These are phyloP conservation scores for Anaspis maculata DNA, from an alignment of 2,888 invertebrate species.

Conservation along the genomic window DNA sequence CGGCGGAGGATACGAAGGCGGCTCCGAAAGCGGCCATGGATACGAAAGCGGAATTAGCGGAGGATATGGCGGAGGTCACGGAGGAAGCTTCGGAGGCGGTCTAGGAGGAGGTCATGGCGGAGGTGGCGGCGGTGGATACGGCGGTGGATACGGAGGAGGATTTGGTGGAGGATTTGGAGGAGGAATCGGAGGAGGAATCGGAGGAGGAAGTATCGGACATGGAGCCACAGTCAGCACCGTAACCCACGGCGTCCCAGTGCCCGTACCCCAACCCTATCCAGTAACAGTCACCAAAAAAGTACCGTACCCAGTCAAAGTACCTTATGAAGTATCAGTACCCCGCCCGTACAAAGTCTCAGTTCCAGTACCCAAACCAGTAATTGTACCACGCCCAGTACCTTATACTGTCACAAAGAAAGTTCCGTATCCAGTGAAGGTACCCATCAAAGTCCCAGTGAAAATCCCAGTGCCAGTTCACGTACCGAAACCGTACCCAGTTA, in stretches of 20 bases:
- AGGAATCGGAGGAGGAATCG: conserved; percentile 12
- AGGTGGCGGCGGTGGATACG: conserved; percentile 15
- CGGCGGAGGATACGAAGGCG: background rate
- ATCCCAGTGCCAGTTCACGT: conserved; percentile 43
- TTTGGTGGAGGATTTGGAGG: conserved; percentile 14
- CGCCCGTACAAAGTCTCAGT: conserved; percentile 39
- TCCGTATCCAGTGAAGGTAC: conserved; percentile 37
- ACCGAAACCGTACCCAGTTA: conserved; percentile 49
- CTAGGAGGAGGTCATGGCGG: conserved; percentile 17
- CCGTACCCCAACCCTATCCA: conserved; percentile 38
- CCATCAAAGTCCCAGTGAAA: conserved; percentile 43
- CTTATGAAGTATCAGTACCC: conserved; percentile 46
- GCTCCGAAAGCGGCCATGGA: conserved; percentile 13
- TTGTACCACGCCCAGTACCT: conserved; percentile 24
- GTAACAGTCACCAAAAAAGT: conserved; percentile 44
- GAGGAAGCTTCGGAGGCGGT: conserved; percentile 6
- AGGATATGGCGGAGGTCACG: conserved; percentile 26
- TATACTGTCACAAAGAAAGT: conserved; percentile 29
- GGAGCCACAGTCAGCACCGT: conserved; percentile 35
- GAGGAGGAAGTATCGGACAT: conserved; percentile 30
- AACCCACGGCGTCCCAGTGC: conserved; percentile 34
- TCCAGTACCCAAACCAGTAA: conserved; percentile 25
- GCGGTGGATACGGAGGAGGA: conserved; percentile 14
- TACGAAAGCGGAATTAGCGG: conserved; percentile 32
- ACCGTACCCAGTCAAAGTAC: conserved; percentile 46